Evolutionary conservation across 2,113 vertebrate genomes (phyloP), one percentile per base, ranked within the genome.

Genomic region (Rhombomys opimus): DNA sequence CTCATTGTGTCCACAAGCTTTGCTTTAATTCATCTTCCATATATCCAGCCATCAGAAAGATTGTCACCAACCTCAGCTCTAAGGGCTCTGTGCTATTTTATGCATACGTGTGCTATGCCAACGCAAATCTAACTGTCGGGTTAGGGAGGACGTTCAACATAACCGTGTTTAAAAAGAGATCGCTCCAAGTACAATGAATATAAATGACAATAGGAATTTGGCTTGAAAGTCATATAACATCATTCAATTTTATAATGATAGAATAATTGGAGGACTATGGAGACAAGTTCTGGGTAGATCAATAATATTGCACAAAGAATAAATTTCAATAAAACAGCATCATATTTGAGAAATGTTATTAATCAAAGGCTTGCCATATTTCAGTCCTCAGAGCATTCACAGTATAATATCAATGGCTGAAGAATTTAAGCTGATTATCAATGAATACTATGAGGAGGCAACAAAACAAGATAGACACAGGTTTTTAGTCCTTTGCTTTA

Each of bases 21-120:
- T 20, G 84, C 73, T 97, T 98, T 94, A 97, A 98, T 97, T 91
- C 98, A 95, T 80, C 65, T 97, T 96, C 85, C 52, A 97, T 87
- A 95, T 38, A 38, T 18, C 97, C 95, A 95, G 81, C 22, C 93
- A 92, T 96, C 41, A n/a, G 35, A 94, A 94, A 76, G 57, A 95
- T 86, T 89, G 54, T 95, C 97, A 96, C 67, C 50, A 90, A 91
- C 84, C 80, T 96, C 94, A 65, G 65, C 70, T 97, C 88, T 97
- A 98, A 98, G 90, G 90, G 50, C 96, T 76, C 90, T 91, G 59
- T 97, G 87, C 32, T 86, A 20, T 93, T 84, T 85, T 75, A 68
- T 82, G 41, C 38, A 27, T 52, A 93, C 17, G 11, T 97, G 23
- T 94, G 97, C 97, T 89, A n/a, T 57, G 41, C 72, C 52, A 96